Evolutionary conservation across 1,140 invertebrate species (phyloP).

Genomic region (Plodia interpunctella): DNA sequence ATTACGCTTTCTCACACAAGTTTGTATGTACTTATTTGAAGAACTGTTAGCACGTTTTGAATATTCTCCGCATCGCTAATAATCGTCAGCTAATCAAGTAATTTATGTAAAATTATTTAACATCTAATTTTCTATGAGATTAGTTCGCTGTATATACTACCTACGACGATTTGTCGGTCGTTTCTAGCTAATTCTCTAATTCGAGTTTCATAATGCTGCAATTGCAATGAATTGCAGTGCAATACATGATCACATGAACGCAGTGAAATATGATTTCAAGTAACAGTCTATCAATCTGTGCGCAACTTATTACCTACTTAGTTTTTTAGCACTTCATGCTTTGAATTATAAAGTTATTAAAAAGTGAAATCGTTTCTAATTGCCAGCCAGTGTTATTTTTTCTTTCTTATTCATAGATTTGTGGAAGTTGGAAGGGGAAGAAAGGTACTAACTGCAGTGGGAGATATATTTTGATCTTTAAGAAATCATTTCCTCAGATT

Average conservation of each 20-base stretch:
- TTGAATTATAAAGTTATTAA: too few species aligned
- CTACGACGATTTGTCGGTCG: neutral
- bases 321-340: too few species aligned
- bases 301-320: too few species aligned
- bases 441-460: too few species aligned
- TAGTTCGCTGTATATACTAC: neutral
- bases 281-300: neutral
- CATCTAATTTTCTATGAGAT: neutral
- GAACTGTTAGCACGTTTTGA: neutral
- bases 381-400: too few species aligned
- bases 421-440: too few species aligned
- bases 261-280: constrained; percentile 7
- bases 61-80: neutral
- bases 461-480: too few species aligned
- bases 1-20: constrained; percentile 10
- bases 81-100: neutral
- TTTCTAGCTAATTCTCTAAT: neutral
- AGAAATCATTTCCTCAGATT: too few species aligned
- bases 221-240: constrained; percentile 25
- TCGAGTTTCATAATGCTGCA: constrained; percentile 37
- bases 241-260: constrained; percentile 10
- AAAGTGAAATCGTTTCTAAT: too few species aligned
- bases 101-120: neutral
- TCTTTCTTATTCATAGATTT: too few species aligned
- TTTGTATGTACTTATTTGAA: neutral